phyloP scores from a whole-genome alignment of 2,888 invertebrate species.

The Agrypnus murinus region DNA sequence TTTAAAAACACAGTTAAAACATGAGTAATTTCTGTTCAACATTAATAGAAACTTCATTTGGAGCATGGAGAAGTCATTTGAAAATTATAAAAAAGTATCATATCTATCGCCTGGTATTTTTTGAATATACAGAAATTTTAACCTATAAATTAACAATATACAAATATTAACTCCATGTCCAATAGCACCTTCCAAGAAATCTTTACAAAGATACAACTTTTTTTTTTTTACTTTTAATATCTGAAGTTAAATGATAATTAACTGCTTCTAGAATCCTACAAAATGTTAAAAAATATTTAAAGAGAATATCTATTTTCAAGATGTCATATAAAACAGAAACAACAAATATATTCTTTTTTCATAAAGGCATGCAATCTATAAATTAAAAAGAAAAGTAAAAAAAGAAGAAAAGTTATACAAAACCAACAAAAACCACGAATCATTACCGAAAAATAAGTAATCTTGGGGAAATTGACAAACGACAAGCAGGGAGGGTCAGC shows the following conservation, averaged over 20 bases:
- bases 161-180: too few species aligned
- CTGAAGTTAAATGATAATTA: neutral
- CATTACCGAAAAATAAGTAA: constrained; percentile 69
- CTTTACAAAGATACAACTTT: too few species aligned
- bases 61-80: too few species aligned
- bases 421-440: constrained; percentile 65
- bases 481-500: constrained; percentile 69
- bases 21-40: too few species aligned
- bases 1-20: too few species aligned
- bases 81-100: too few species aligned
- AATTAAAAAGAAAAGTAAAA: constrained; percentile 39
- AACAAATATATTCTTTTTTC: constrained; percentile 39
- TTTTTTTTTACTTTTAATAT: too few species aligned
- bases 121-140: too few species aligned
- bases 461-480: constrained; percentile 66
- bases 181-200: too few species aligned
- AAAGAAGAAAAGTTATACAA: constrained; percentile 51
- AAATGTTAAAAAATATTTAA: constrained; percentile 6
- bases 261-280: constrained; percentile 6
- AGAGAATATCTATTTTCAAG: constrained; percentile 10
- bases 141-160: too few species aligned
- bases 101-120: too few species aligned
- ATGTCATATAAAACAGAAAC: constrained; percentile 43
- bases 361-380: constrained; percentile 51
- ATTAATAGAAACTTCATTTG: too few species aligned